phyloP scores from a whole-genome alignment of 2,113 vertebrate genomes.

The Vidua chalybeata region DNA sequence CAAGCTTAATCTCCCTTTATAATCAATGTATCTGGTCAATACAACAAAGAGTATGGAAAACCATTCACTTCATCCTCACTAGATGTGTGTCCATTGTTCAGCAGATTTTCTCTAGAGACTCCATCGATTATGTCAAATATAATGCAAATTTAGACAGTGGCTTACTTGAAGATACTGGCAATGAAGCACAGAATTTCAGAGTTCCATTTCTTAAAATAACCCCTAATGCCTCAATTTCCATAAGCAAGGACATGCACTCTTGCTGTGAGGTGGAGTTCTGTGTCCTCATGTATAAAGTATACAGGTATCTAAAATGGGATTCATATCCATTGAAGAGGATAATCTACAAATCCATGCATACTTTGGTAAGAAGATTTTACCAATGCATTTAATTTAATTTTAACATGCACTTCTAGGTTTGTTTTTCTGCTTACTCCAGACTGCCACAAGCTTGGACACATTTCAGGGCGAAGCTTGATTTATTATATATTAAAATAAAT shows the following conservation, averaged over 20 bases:
- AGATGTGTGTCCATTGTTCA: neutral
- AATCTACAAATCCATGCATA: neutral
- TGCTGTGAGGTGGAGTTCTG: neutral
- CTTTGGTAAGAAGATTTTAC: neutral
- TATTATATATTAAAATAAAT: neutral
- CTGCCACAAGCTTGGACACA: neutral
- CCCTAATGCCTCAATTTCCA: neutral
- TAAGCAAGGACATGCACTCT: neutral
- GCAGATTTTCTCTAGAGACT: neutral
- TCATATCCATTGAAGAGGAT: neutral
- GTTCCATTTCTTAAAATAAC: neutral
- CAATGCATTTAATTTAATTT: neutral
- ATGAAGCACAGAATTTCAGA: neutral
- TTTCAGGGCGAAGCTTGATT: neutral
- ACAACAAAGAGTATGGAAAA: neutral
- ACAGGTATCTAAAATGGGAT: neutral
- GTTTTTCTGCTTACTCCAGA: neutral
- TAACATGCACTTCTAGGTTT: neutral
- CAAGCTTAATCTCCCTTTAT: neutral
- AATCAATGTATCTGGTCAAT: neutral
- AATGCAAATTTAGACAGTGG: neutral
- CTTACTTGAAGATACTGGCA: neutral
- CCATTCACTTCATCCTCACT: neutral
- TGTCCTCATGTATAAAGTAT: neutral
- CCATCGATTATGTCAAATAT: neutral